Base-by-base conservation (phyloP, 64 coral and sea anemone species). In the Pocillopora damicornis region DNA sequence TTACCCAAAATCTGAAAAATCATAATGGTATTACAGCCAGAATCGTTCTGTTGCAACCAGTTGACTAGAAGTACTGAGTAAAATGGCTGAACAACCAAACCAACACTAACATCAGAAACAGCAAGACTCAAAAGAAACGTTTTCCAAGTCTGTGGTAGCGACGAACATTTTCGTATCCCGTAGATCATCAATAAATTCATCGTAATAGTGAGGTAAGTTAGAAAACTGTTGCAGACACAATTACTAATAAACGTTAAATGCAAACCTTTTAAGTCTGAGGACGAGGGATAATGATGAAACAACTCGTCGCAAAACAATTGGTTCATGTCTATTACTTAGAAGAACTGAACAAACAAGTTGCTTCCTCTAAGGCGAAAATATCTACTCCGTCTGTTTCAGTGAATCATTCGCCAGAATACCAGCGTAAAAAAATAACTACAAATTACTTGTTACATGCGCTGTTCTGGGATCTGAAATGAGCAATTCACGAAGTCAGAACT, bases 31-130 rank as follows among this genome's bases (percentile, higher is more conserved):
- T 13, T 16, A n/a, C 38, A 51, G 75, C 37, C 22, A 9, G 37
- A 17, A 77, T 11, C 42, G 15, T 57, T 58, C 57, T 22, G 75
- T 58, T 57, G 15, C 12, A 77, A 22, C 37, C 42, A 14, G 6
- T 51, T 58, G 75, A n/a, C 16, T 9, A 17, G 0, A 51, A 77
- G 9, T 57, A 17, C 15, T 14, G 22, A 56, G 38, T 9, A 16
- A 5, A 77, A 57, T 22, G 75, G 75, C 10, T 77, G 37, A 18
- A 56, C 42, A 37, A 77, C 18, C 57, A 77, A 57, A n/a, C 75
- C 75, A 77, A 77, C 38, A 20, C 75, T 42, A 77, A 77, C 37
- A 58, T 77, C 75, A 57, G 75, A 77, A 58, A 77, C 75, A 42
- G 75, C 75, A 22, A 77, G 42, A 57, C 75, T 77, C 37, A 77